Base-by-base conservation (phyloP, 2,113 vertebrate species). In the Centropus unirufus region DNA sequence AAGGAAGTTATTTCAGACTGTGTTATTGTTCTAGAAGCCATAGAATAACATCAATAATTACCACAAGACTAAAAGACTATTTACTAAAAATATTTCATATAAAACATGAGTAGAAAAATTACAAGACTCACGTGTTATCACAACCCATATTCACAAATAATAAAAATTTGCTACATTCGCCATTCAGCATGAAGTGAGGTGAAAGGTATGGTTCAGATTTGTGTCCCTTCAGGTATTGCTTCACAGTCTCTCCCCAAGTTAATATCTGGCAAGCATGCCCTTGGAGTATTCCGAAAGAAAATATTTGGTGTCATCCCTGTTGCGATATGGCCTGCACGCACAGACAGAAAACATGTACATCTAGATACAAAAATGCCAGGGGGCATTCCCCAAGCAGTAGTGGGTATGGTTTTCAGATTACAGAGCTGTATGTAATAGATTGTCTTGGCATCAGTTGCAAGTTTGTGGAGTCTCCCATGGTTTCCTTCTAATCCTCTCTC, bases 111-210 rank as follows among this genome's bases (percentile, higher is more conserved):
- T 93, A 97, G 73, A 95, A 95, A 96, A 94, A 78, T 58, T 29
- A 77, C 32, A 78, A 17, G 57, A 67, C 72, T 89, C 72, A 75
- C 46, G 81, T 0, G 1, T 75, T 80, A 54, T 67, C 6, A 1
- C 59, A 74, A 85, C 68, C 29, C 32, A 34, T 14, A 87, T 34
- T 75, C 78, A 91, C 51, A 67, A 44, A 67, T 9, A 44, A 67
- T 9, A 92, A 91, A 88, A 61, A 83, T 47, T 73, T 89, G 87
- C 96, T 97, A 95, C 95, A 96, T 94, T 87, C 4, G 15, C 29
- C 4, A 44, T 80, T 87, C 19, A 58, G 75, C 14, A 32, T 57
- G 29, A 74, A 76, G n/a, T 77, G 83, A 94, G 77, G 89, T 77
- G 94, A 92, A 59, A 86, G 70, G n/a, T 52, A 29, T 14, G 42